Conservation (phyloP, 2,888 invertebrate genomes). For the Scelioninae gen. 1 region DNA sequence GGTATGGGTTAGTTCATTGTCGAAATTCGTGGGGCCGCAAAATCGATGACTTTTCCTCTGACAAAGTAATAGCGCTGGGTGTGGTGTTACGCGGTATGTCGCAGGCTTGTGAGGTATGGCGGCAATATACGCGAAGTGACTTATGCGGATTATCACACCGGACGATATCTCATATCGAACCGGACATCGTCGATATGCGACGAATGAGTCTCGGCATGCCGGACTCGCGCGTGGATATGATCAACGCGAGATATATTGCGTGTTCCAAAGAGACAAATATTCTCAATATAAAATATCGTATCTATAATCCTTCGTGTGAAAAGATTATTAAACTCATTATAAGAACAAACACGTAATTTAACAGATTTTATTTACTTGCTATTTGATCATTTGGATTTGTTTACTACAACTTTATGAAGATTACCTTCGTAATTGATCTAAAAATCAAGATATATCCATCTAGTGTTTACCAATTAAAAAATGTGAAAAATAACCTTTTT, state of each 20-base stretch:
- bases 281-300: slow-evolving; percentile 71
- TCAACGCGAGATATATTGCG: slow-evolving; percentile 78
- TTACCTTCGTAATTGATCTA: no score
- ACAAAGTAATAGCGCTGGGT: slow-evolving; percentile 70
- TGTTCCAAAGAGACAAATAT: slow-evolving; percentile 77
- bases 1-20: slow-evolving; percentile 55
- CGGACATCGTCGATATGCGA: slow-evolving; percentile 84
- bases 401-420: no score
- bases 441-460: no score
- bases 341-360: background rate
- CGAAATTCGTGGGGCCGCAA: slow-evolving; percentile 64
- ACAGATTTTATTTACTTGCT: slow-evolving; percentile 4
- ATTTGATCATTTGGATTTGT: background rate
- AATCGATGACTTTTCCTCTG: slow-evolving; percentile 69
- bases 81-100: slow-evolving; percentile 80
- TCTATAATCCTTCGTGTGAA: slow-evolving; percentile 5
- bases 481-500: no score
- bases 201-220: slow-evolving; percentile 82
- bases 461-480: no score
- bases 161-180: slow-evolving; percentile 83
- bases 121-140: slow-evolving; percentile 81
- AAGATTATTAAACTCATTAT: slow-evolving; percentile 46
- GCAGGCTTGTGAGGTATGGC: slow-evolving; percentile 80
- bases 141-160: slow-evolving; percentile 81
- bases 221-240: slow-evolving; percentile 79